Evolutionary conservation across 2,888 invertebrate genomes (phyloP).

Genomic region (Rhagonycha fulva): DNA sequence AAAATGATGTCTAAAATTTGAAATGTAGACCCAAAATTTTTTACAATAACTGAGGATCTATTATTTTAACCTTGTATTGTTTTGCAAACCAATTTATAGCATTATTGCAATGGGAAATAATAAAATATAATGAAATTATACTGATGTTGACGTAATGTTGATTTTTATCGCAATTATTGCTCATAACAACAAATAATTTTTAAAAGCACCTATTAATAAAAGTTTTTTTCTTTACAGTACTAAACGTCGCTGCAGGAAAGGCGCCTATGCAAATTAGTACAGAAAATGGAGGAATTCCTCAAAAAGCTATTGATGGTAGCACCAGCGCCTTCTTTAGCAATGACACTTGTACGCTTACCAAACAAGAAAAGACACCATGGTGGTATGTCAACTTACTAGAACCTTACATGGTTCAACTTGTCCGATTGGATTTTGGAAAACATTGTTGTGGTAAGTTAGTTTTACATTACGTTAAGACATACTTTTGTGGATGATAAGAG

Average conservation of each 20-base stretch:
- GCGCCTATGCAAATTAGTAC: slow-evolving; percentile 93
- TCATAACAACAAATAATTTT: neutral
- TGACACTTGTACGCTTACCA: slow-evolving; percentile 87
- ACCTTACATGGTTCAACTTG: slow-evolving; percentile 93
- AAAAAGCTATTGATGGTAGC: slow-evolving; percentile 90
- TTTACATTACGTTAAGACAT: neutral
- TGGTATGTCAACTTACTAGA: slow-evolving; percentile 95
- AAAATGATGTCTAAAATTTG: neutral
- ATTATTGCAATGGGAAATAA: neutral
- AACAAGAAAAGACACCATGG: slow-evolving; percentile 85
- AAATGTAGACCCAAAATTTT: neutral
- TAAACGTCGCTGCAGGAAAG: slow-evolving; percentile 93
- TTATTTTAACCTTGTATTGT: neutral
- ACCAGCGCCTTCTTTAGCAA: slow-evolving; percentile 80
- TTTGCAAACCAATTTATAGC: neutral
- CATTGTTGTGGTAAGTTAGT: slow-evolving; percentile 82
- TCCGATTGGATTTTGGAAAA: slow-evolving; percentile 88
- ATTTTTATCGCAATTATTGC: neutral
- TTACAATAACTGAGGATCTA: neutral
- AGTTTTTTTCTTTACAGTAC: slow-evolving; percentile 63
- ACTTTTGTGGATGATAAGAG: no score
- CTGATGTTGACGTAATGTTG: no score
- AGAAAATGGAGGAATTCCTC: slow-evolving; percentile 81
- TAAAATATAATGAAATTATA: neutral
- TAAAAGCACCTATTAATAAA: slow-evolving; percentile 1